Base-by-base conservation (phyloP, 1,140 invertebrate genomes). In the Pygmarrhopalites habei region DNA sequence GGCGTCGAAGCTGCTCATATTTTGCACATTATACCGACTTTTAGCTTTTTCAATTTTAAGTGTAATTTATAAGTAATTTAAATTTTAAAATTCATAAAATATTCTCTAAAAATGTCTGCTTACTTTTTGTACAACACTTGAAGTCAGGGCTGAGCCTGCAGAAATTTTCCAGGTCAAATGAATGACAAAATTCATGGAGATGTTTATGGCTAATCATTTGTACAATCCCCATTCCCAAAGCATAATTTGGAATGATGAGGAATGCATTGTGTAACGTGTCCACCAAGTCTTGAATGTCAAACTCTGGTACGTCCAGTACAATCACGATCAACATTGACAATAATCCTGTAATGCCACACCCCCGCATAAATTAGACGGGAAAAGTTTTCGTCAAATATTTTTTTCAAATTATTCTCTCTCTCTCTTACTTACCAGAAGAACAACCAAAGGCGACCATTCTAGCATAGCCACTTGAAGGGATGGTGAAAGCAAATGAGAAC, bases 361-460 rank as follows among this genome's bases (percentile, higher is more conserved):
- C n/a, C n/a, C n/a, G n/a, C n/a, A 15, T 23, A 23, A 14, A 49
- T 7, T 23, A 49, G 21, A 15, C 21, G 21, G 46, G 7, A 49
- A 39, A n/a, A n/a, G n/a, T n/a, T n/a, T n/a, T n/a, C n/a, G n/a
- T n/a, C n/a, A n/a, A n/a, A 39, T 39, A 10, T 39, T 39, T 39
- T 39, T 39, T 39, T 10, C 17, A 10, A 39, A 10, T 39, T 39
- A 10, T 39, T 39, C 35, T 39, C 7, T 39, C 10, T 12, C 21
- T 15, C 21, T 30, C 14, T 39, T 39, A 46, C 3, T 59, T 28
- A 52, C 83, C 86, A 66, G n/a, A n/a, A n/a, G n/a, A n/a, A n/a
- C n/a, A n/a, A 77, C 78, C 73, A 84, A 85, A 64, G 85, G 77
- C 82, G 89, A 19, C 87, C 87, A 60, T 81, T 85, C n/a, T n/a